Evolutionary conservation across 2,888 invertebrate species (phyloP).

Genomic region (Panopea generosa): DNA sequence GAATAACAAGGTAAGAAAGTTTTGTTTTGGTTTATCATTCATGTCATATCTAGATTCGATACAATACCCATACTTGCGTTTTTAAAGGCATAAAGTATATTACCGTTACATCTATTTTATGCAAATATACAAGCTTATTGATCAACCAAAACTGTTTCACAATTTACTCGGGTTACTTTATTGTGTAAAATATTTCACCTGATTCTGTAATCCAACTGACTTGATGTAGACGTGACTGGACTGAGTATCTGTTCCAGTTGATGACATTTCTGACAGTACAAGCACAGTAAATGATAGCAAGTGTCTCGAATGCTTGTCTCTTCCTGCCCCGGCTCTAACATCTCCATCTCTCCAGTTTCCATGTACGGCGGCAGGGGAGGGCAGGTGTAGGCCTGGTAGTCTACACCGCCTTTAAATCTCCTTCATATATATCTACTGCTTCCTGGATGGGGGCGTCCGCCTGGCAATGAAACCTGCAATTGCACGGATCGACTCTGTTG

Average conservation of each 20-base stretch:
- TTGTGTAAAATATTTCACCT: too few species aligned
- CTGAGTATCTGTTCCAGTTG: conserved; percentile 89
- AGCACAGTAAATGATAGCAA: conserved; percentile 92
- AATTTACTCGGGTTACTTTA: too few species aligned
- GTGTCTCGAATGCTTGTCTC: conserved; percentile 87
- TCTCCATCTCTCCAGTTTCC: conserved; percentile 70
- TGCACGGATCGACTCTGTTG: neutral
- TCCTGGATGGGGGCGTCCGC: conserved; percentile 91
- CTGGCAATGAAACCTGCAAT: conserved; percentile 89
- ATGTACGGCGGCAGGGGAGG: conserved; percentile 84
- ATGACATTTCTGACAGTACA: conserved; percentile 88
- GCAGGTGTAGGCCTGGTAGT: conserved; percentile 74
- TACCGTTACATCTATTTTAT: too few species aligned
- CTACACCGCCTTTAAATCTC: conserved; percentile 81
- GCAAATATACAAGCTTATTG: too few species aligned
- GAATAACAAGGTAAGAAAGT: too few species aligned
- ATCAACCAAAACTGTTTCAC: too few species aligned
- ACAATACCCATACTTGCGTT: too few species aligned
- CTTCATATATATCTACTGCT: conserved; percentile 90
- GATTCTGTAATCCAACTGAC: conserved; percentile 92
- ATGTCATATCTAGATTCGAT: too few species aligned
- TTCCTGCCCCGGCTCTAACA: conserved; percentile 40
- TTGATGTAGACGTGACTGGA: conserved; percentile 91
- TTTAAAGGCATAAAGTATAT: too few species aligned
- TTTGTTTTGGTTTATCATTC: too few species aligned